phyloP scores from a whole-genome alignment of 1,140 invertebrate species.

The Ladona fulva region DNA sequence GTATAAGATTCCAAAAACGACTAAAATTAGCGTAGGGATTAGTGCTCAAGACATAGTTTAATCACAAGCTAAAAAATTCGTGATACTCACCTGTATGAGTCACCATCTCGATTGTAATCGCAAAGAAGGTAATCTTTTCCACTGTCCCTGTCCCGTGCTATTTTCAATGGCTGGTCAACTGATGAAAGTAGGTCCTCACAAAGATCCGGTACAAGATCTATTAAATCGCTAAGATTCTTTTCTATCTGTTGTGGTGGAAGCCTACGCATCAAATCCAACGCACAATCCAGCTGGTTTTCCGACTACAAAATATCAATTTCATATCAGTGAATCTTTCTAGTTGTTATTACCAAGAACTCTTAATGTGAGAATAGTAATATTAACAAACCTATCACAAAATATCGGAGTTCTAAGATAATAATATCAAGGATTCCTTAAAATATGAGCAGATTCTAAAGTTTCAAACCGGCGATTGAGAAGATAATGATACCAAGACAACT shows the following conservation, averaged over 20 bases:
- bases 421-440: too few species aligned
- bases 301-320: slow-evolving; percentile 56
- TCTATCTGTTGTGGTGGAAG: slow-evolving; percentile 98
- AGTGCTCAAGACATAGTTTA: too few species aligned
- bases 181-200: slow-evolving; percentile 96
- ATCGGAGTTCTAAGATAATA: too few species aligned
- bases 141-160: slow-evolving; percentile 86
- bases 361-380: too few species aligned
- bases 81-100: slow-evolving; percentile 77
- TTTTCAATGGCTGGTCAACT: slow-evolving; percentile 97
- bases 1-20: too few species aligned
- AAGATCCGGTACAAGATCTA: slow-evolving; percentile 89
- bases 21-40: too few species aligned
- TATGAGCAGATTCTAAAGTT: too few species aligned
- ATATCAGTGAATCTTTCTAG: too few species aligned
- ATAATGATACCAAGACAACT: too few species aligned
- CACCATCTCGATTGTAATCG: slow-evolving; percentile 98
- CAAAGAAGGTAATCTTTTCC: slow-evolving; percentile 97
- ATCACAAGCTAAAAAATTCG: not conserved
- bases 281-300: slow-evolving; percentile 97
- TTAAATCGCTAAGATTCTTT: slow-evolving; percentile 94
- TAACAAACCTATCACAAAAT: too few species aligned
- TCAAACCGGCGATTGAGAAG: too few species aligned
- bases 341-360: too few species aligned
- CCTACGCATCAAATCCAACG: slow-evolving; percentile 95